These are phyloP conservation scores for Drosophila suzukii DNA, from an alignment of 1,140 invertebrate species.

Conservation along the genomic window DNA sequence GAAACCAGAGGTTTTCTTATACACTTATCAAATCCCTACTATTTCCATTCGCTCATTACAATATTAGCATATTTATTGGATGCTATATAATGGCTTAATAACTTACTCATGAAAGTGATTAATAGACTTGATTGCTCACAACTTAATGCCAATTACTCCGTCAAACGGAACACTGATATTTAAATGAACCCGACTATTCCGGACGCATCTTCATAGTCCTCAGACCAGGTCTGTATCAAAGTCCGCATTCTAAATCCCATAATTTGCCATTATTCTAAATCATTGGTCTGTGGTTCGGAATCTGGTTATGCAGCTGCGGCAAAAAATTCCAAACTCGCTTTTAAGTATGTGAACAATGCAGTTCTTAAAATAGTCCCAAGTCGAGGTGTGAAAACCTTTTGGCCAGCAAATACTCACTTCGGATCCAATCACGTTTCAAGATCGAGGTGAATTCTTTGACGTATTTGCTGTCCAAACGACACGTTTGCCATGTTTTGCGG, in stretches of 20 bases:
- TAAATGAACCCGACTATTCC: constrained; percentile 7
- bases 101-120: constrained; percentile 7
- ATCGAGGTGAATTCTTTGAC: constrained; percentile 80
- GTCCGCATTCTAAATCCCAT: neutral
- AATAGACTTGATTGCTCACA: constrained; percentile 7
- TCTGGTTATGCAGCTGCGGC: constrained; percentile 48
- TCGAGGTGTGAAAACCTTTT: constrained; percentile 56
- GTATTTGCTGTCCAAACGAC: constrained; percentile 48
- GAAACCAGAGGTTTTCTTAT: constrained; percentile 1
- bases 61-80: constrained; percentile 30
- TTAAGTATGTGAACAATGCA: constrained; percentile 59
- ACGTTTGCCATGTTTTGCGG: constrained; percentile 52
- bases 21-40: neutral
- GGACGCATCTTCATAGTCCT: constrained; percentile 13
- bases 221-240: constrained; percentile 3
- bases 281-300: neutral
- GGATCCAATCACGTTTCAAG: constrained; percentile 78
- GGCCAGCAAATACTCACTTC: constrained; percentile 24
- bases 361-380: constrained; percentile 58
- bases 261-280: constrained; percentile 6
- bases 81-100: constrained; percentile 4
- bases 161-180: constrained; percentile 5
- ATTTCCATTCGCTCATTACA: neutral
- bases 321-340: constrained; percentile 56
- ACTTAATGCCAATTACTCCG: constrained; percentile 1